These are phyloP conservation scores for Acleris laterana DNA, from an alignment of 2,888 invertebrate species.

Conservation along the genomic window DNA sequence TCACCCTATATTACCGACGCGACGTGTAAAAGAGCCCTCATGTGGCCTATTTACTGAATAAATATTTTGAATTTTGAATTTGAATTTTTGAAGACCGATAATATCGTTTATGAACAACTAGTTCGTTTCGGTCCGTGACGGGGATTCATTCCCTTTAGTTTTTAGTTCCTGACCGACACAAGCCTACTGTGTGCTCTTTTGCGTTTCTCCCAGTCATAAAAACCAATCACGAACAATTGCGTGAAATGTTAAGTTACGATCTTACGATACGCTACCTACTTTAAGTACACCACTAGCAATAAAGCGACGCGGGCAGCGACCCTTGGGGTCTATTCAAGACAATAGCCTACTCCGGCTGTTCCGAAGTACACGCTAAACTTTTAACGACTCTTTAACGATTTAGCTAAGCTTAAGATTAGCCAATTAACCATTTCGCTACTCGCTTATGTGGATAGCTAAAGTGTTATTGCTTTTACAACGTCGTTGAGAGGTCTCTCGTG, in stretches of 20 bases:
- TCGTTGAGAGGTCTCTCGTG: neutral
- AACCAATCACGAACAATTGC: too few species aligned
- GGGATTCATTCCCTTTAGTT: too few species aligned
- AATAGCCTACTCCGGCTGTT: conserved; percentile 5
- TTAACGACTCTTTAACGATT: conserved; percentile 15
- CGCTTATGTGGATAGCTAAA: conserved; percentile 19
- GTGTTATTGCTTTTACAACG: conserved; percentile 19
- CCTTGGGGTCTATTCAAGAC: conserved; percentile 1
- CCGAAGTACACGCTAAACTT: conserved; percentile 10
- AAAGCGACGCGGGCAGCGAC: neutral
- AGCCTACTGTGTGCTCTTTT: too few species aligned
- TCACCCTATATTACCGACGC: too few species aligned
- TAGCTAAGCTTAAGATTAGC: neutral
- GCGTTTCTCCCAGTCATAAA: too few species aligned
- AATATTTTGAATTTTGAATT: too few species aligned
- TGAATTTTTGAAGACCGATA: too few species aligned
- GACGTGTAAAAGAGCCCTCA: too few species aligned
- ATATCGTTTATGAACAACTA: too few species aligned
- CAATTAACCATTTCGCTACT: conserved; percentile 11
- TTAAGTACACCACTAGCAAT: neutral
- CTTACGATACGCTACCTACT: neutral
- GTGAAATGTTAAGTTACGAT: neutral
- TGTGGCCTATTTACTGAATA: too few species aligned
- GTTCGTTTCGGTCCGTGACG: too few species aligned
- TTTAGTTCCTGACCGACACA: too few species aligned